Conservation (phyloP, 2,113 vertebrate species). For the Oryctolagus cuniculus region DNA sequence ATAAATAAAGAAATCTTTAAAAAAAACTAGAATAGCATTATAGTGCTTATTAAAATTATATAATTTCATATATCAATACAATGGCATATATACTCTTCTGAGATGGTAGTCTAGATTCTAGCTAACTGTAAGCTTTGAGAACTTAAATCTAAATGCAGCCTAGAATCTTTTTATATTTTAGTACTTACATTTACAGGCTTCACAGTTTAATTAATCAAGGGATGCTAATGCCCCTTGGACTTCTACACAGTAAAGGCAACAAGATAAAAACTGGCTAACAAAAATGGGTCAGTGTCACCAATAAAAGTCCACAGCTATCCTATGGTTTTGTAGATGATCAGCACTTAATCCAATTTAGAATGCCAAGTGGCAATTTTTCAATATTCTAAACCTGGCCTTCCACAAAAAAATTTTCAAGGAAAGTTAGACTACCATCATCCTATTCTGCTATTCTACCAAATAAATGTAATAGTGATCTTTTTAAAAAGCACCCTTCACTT, state of each 20-base stretch:
- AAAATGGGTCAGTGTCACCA: neutral
- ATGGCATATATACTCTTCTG: neutral
- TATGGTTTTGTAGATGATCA: neutral
- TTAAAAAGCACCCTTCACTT: neutral
- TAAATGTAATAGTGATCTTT: neutral
- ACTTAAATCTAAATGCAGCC: no score
- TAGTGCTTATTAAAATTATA: no score
- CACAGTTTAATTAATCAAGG: slow-evolving; percentile 76
- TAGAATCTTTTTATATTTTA: no score
- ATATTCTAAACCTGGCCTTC: slow-evolving; percentile 22
- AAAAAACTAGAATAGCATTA: no score
- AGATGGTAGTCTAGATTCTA: slow-evolving; percentile 66
- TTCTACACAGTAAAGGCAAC: slow-evolving; percentile 70
- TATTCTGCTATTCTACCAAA: neutral
- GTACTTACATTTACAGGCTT: neutral
- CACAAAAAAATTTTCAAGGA: neutral
- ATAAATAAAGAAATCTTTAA: no score
- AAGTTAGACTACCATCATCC: neutral
- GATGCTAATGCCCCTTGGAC: slow-evolving; percentile 73
- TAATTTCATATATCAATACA: neutral
- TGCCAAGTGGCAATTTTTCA: neutral
- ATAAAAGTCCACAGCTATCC: neutral
- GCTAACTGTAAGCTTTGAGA: neutral
- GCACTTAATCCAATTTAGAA: neutral
- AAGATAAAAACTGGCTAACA: neutral